Evolutionary conservation across 2,113 vertebrate species (phyloP).

Genomic region (Rhynchomys soricoides): DNA sequence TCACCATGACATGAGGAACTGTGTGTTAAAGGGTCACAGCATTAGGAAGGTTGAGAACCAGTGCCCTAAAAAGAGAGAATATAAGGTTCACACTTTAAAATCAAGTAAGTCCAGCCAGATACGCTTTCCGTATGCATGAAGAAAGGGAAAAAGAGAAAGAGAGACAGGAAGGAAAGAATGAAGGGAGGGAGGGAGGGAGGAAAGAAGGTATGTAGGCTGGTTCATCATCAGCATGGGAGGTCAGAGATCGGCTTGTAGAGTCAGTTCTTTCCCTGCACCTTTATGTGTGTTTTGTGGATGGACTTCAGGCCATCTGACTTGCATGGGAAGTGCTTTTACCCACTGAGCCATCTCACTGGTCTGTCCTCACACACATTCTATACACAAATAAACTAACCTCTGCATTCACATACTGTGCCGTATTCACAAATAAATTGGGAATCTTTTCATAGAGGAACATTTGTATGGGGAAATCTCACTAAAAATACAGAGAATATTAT

Average conservation of each 20-base stretch:
- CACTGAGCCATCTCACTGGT: neutral
- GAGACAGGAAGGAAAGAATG: neutral
- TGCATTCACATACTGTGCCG: neutral
- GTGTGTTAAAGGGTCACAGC: neutral
- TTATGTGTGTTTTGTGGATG: neutral
- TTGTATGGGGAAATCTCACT: neutral
- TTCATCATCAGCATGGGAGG: neutral
- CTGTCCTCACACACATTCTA: neutral
- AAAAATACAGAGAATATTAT: slow-evolving; percentile 23
- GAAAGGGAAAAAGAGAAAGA: neutral
- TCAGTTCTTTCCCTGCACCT: neutral
- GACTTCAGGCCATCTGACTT: neutral
- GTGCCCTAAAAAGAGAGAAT: neutral
- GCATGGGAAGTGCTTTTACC: neutral
- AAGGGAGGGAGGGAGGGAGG: too few species aligned
- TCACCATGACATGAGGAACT: neutral
- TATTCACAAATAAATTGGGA: neutral
- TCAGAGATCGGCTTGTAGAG: neutral
- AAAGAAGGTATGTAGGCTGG: neutral
- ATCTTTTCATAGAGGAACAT: neutral
- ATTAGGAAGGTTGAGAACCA: neutral
- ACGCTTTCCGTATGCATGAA: neutral
- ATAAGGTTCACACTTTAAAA: slow-evolving; percentile 52
- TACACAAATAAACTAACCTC: neutral
- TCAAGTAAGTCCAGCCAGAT: neutral